Evolutionary conservation across 2,113 vertebrate genomes (phyloP).

Genomic region (Myotis yumanensis): DNA sequence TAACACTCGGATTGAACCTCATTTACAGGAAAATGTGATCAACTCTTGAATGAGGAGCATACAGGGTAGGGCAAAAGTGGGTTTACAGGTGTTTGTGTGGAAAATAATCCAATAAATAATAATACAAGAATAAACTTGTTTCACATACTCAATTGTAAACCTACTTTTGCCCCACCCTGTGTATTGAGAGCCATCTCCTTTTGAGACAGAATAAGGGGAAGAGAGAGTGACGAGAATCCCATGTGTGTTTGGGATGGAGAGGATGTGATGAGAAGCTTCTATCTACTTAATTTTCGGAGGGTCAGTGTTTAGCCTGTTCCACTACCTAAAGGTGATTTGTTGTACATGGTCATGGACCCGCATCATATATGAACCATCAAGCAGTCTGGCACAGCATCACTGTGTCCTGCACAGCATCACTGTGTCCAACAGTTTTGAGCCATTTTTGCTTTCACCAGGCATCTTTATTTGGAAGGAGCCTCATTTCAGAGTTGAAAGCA

Average conservation of each 20-base stretch:
- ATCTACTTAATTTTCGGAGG: neutral
- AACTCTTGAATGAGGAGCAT: neutral
- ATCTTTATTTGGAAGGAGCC: neutral
- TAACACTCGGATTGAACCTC: neutral
- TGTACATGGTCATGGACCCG: neutral
- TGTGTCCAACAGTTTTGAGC: neutral
- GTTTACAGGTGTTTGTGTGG: neutral
- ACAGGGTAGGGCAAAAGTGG: neutral
- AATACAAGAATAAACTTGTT: neutral
- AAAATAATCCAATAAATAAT: neutral
- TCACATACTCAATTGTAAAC: neutral
- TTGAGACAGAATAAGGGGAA: neutral
- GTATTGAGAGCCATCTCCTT: neutral
- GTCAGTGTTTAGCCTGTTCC: neutral
- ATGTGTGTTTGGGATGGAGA: neutral
- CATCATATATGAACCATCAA: accelerated
- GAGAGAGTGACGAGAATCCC: neutral
- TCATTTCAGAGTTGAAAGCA: neutral
- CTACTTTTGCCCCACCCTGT: neutral
- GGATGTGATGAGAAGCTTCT: neutral
- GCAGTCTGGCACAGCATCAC: accelerated
- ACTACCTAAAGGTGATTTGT: neutral
- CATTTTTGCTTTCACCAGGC: neutral
- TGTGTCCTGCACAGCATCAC: too few relatives aligned
- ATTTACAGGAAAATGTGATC: neutral